Evolutionary conservation across 1,140 invertebrate genomes (phyloP).

Genomic region (Bactericera cockerelli): DNA sequence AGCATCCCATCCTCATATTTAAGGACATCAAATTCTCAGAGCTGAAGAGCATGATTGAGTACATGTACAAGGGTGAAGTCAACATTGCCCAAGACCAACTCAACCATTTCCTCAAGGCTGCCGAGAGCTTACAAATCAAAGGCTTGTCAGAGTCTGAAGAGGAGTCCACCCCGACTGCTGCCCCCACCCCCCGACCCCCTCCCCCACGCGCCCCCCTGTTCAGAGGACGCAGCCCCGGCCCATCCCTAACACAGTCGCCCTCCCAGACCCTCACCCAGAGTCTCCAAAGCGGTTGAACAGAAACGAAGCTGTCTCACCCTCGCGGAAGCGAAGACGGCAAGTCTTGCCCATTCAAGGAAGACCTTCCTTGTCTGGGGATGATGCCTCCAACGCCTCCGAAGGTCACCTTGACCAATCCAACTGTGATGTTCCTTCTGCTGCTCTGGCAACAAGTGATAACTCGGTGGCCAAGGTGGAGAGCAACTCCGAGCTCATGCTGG

Average conservation of each 20-base stretch:
- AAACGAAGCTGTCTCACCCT: background rate
- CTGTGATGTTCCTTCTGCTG: constrained; percentile 23
- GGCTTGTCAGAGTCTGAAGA: constrained; percentile 61
- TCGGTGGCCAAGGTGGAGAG: constrained; percentile 23
- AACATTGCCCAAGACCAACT: constrained; percentile 86
- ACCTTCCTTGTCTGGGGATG: constrained; percentile 17
- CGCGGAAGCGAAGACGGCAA: background rate
- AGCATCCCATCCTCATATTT: constrained; percentile 79
- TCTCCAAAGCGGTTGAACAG: background rate
- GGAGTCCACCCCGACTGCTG: constrained; percentile 11
- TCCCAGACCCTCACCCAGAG: constrained; percentile 7
- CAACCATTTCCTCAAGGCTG: constrained; percentile 70
- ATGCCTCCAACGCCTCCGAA: constrained; percentile 15
- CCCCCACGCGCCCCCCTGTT: background rate
- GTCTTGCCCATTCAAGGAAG: background rate
- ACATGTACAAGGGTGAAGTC: constrained; percentile 88
- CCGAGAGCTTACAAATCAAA: constrained; percentile 81
- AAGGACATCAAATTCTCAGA: constrained; percentile 85
- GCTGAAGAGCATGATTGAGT: constrained; percentile 80
- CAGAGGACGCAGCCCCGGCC: constrained; percentile 13
- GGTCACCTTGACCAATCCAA: constrained; percentile 22
- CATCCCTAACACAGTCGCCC: constrained; percentile 16
- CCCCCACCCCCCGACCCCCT: background rate
- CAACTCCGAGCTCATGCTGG: constrained; percentile 24
- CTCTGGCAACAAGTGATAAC: constrained; percentile 10